Evolutionary conservation across 2,113 vertebrate genomes (phyloP).

Genomic region (Cairina moschata): DNA sequence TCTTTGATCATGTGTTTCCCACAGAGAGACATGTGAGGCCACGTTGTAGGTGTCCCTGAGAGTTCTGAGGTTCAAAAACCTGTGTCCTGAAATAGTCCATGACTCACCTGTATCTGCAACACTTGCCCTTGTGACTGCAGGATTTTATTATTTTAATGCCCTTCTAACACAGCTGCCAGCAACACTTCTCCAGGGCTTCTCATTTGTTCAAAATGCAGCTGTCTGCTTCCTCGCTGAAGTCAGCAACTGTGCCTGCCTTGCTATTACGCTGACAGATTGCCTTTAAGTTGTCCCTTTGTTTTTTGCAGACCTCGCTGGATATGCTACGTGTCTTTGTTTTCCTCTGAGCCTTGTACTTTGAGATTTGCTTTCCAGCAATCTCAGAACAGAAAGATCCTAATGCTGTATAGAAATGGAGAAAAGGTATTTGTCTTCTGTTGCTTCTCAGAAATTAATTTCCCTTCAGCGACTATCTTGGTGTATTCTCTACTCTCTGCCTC

Average conservation of each 20-base stretch:
- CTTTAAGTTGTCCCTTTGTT: not conserved
- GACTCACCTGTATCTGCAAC: not conserved
- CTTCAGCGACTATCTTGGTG: not conserved
- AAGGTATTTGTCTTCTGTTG: not conserved
- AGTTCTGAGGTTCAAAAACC: not conserved
- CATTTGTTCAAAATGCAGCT: not conserved
- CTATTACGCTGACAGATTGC: not conserved
- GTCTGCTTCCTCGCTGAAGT: slow-evolving; percentile 28
- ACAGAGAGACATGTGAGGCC: not conserved
- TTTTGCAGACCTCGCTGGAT: not conserved
- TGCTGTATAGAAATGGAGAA: not conserved
- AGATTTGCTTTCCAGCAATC: not conserved
- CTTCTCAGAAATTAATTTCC: not conserved
- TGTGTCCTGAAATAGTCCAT: not conserved
- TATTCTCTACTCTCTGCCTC: not conserved
- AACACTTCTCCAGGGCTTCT: not conserved
- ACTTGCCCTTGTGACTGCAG: not conserved
- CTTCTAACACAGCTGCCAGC: slow-evolving; percentile 5
- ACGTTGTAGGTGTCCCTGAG: not conserved
- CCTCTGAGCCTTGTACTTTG: not conserved
- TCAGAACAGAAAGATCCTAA: not conserved
- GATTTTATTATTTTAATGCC: slow-evolving; percentile 27
- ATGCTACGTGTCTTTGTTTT: not conserved
- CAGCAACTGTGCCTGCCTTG: slow-evolving; percentile 11
- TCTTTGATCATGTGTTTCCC: not conserved